Percentiles rank a stretch among this genome's conserved stretches.
phyloP scores from a whole-genome alignment of 2,113 vertebrate genomes.

The Fukomys damarensis region DNA sequence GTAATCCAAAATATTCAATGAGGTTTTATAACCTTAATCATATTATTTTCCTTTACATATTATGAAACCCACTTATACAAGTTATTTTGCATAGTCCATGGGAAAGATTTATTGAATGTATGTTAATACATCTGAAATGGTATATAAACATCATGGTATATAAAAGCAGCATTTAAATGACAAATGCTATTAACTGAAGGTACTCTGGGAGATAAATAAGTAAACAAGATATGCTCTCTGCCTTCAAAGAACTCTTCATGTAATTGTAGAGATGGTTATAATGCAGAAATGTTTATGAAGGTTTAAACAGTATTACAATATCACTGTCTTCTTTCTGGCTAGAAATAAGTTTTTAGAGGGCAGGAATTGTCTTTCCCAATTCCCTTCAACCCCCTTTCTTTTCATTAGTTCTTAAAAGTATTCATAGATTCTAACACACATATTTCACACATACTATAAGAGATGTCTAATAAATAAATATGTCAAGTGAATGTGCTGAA shows the following conservation, averaged over 20 bases:
- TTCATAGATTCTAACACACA: neutral
- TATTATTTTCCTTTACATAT: constrained; percentile 27
- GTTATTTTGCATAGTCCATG: neutral
- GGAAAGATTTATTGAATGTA: constrained; percentile 10
- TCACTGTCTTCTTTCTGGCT: neutral
- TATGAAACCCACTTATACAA: neutral
- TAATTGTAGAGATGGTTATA: neutral
- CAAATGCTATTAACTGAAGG: constrained; percentile 27
- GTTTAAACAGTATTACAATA: neutral
- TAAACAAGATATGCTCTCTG: neutral
- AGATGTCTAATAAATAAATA: constrained; percentile 8
- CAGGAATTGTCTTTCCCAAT: neutral
- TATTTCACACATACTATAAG: neutral
- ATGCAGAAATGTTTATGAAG: neutral
- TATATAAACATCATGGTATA: neutral
- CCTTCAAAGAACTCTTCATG: constrained; percentile 14
- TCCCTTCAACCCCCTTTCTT: neutral
- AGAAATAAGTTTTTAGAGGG: constrained; percentile 1
- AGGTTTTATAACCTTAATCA: neutral
- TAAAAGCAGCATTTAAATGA: constrained; percentile 15
- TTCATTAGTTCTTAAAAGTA: constrained; percentile 47
- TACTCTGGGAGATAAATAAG: neutral
- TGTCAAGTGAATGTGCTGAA: constrained; percentile 9
- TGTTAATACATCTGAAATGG: neutral
- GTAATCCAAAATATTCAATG: neutral